phyloP scores from a whole-genome alignment of 2,113 vertebrate genomes.

The Rhombomys opimus region DNA sequence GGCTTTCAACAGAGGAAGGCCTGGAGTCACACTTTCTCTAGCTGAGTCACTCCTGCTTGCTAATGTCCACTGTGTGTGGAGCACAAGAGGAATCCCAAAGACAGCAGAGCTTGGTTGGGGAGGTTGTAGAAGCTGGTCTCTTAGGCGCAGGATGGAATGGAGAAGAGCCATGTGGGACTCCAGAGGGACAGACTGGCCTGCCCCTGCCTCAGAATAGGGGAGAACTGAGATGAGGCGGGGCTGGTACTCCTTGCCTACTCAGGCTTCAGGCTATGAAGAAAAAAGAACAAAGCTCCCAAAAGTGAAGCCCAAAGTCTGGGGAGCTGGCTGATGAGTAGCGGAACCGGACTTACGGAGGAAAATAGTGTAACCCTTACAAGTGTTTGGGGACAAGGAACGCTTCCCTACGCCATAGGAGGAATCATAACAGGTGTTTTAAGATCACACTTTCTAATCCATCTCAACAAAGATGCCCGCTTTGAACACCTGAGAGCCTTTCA shows the following conservation, averaged over 20 bases:
- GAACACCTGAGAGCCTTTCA: constrained; percentile 92
- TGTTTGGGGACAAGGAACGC: neutral
- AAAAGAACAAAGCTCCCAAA: constrained; percentile 29
- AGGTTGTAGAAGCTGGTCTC: neutral
- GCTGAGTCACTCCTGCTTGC: neutral
- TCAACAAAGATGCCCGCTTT: constrained; percentile 93
- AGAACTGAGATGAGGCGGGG: neutral
- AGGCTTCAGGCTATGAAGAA: neutral
- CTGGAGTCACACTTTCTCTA: neutral
- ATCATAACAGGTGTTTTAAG: neutral
- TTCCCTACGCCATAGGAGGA: constrained; percentile 56
- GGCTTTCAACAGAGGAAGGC: neutral
- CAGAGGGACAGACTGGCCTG: neutral
- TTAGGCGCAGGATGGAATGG: neutral
- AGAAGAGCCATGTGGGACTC: neutral
- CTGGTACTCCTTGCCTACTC: neutral
- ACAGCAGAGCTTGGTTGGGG: neutral
- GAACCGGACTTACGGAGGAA: neutral
- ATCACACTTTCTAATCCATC: constrained; percentile 87
- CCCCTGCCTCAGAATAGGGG: neutral
- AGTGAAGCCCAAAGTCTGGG: neutral
- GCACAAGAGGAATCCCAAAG: neutral
- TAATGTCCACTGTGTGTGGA: neutral
- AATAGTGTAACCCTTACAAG: neutral
- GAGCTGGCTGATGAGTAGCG: neutral